A percentile compares a stretch with the other conserved stretches of the same genome.
phyloP scores from a whole-genome alignment of 2,797 vertebrate species.

The Thamnophis elegans region DNA sequence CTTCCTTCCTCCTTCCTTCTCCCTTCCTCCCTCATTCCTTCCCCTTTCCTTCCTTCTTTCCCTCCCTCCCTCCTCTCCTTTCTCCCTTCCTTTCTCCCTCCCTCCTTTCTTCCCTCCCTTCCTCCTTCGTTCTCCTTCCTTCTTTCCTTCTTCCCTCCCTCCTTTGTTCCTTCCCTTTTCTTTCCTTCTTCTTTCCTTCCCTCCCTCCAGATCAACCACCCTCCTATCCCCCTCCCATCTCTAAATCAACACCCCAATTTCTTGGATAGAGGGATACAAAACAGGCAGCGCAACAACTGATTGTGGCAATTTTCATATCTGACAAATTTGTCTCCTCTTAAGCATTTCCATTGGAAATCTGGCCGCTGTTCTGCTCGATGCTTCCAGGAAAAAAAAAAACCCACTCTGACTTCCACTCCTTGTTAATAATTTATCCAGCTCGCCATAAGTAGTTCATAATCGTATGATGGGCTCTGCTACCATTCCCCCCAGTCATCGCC shows the following conservation, averaged over 20 bases:
- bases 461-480: neutral
- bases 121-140: too few species aligned
- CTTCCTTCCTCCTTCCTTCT: too few species aligned
- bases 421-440: neutral
- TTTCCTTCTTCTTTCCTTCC: too few species aligned
- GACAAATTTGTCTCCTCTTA: neutral
- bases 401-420: neutral
- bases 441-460: neutral
- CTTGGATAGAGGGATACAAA: neutral
- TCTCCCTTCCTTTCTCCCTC: too few species aligned
- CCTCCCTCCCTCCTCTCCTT: too few species aligned
- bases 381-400: neutral
- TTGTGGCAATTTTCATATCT: neutral
- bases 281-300: neutral
- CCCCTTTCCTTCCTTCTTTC: fast-evolving
- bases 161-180: too few species aligned
- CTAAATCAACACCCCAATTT: neutral
- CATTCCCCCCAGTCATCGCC: neutral
- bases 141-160: too few species aligned
- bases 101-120: fast-evolving
- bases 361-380: neutral
- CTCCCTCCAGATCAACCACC: neutral
- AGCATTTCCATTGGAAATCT: neutral
- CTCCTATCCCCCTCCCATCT: neutral
- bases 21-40: too few species aligned